These are phyloP conservation scores for Harpagifer antarcticus DNA, from an alignment of 2,797 vertebrate species.

Conservation along the genomic window DNA sequence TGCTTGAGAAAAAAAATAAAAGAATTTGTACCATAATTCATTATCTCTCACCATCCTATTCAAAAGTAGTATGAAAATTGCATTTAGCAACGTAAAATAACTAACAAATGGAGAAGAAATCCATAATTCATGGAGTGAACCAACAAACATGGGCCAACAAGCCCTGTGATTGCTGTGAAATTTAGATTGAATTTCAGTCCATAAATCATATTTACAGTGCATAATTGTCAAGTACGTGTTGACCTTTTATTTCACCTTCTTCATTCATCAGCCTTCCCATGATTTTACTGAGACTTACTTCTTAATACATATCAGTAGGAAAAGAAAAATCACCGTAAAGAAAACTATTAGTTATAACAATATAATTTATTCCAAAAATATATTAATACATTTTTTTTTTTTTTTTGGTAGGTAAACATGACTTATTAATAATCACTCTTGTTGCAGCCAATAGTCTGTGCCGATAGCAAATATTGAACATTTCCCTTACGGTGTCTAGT, in stretches of 20 bases:
- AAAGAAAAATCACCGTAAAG: not conserved
- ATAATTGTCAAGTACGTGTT: constrained; percentile 36
- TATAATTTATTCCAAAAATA: not conserved
- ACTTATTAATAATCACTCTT: not conserved
- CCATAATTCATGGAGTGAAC: constrained; percentile 23
- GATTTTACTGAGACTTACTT: constrained; percentile 1
- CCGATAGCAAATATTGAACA: not conserved
- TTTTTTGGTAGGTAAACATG: not conserved
- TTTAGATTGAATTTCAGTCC: constrained; percentile 31
- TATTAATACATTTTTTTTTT: not conserved
- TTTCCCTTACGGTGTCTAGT: not conserved
- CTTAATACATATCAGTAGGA: constrained; percentile 10
- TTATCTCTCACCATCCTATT: not conserved
- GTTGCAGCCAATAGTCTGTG: not conserved
- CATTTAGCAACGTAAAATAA: constrained; percentile 14
- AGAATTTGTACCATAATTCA: not conserved
- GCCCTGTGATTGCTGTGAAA: constrained; percentile 1
- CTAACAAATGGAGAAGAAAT: constrained; percentile 26
- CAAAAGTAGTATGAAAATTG: constrained; percentile 19
- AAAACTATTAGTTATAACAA: not conserved
- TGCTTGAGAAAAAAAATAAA: no score
- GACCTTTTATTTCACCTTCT: constrained; percentile 33
- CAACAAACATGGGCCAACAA: constrained; percentile 1
- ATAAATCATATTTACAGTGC: constrained; percentile 30
- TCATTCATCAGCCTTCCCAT: constrained; percentile 13